Evolutionary conservation across 2,888 invertebrate genomes (phyloP).

Genomic region (Caenorhabditis becei): DNA sequence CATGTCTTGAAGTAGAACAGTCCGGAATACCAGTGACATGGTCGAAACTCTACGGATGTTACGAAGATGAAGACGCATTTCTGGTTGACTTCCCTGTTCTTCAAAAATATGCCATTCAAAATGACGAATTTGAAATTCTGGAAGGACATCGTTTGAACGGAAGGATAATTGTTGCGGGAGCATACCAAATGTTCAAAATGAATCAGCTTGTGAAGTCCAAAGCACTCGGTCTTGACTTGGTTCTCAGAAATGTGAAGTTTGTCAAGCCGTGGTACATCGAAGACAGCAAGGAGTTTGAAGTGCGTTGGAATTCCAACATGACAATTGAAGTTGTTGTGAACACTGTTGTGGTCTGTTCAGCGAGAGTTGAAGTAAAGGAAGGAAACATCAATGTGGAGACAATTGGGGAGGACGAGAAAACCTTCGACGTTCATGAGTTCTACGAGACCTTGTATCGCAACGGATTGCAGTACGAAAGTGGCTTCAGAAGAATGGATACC

Average conservation of each 20-base stretch:
- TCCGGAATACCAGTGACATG: conserved; percentile 50
- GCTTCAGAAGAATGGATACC: conserved; percentile 56
- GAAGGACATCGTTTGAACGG: conserved; percentile 66
- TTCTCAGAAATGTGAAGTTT: conserved; percentile 57
- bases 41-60: conserved; percentile 51
- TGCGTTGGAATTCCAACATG: conserved; percentile 56
- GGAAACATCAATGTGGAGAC: not conserved
- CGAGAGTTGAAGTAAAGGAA: conserved; percentile 36
- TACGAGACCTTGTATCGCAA: conserved; percentile 64
- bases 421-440: conserved; percentile 61
- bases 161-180: conserved; percentile 68
- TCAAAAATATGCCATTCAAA: conserved; percentile 22
- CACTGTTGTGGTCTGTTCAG: conserved; percentile 21
- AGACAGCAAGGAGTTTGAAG: conserved; percentile 36
- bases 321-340: conserved; percentile 44
- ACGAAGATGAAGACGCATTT: conserved; percentile 9
- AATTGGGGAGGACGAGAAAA: conserved; percentile 18
- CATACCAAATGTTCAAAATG: conserved; percentile 68
- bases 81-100: conserved; percentile 42
- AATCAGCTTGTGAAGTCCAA: conserved; percentile 33
- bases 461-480: conserved; percentile 68
- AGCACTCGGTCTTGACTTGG: conserved; percentile 10
- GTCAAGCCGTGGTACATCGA: conserved; percentile 58
- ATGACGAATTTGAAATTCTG: conserved; percentile 56
- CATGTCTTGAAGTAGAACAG: conserved; percentile 65